A percentile compares a stretch with the other conserved stretches of the same genome.
Conservation (phyloP, 2,888 invertebrate species). For the Auanema sp. region DNA sequence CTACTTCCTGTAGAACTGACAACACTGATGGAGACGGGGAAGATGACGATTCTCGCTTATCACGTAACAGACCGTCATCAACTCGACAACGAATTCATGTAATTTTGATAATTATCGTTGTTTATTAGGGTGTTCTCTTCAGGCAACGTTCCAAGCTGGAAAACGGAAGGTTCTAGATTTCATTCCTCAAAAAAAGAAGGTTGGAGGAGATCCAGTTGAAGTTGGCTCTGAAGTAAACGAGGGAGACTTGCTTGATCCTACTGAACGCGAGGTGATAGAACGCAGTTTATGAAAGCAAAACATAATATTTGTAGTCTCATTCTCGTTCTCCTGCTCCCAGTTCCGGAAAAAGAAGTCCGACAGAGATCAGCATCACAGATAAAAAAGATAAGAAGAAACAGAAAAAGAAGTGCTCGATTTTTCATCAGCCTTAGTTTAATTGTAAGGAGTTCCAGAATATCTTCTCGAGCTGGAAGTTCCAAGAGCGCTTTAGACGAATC, state of each 20-base stretch:
- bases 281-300: not conserved
- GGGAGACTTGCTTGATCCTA: not conserved
- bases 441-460: not conserved
- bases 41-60: slow-evolving; percentile 25
- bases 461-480: not conserved
- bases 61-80: slow-evolving; percentile 25
- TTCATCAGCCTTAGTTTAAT: not conserved
- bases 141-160: slow-evolving; percentile 41
- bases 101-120: not conserved
- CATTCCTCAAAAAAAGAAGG: slow-evolving; percentile 27
- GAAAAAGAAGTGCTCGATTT: slow-evolving; percentile 20
- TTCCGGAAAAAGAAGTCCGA: slow-evolving; percentile 27
- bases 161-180: slow-evolving; percentile 38
- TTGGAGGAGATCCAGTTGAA: slow-evolving; percentile 20
- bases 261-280: not conserved
- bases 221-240: slow-evolving; percentile 20
- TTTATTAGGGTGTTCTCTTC: slow-evolving; percentile 5
- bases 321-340: slow-evolving; percentile 16
- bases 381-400: slow-evolving; percentile 35
- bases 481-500: slow-evolving; percentile 1
- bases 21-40: slow-evolving; percentile 20
- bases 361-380: slow-evolving; percentile 26
- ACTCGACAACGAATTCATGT: slow-evolving; percentile 19
- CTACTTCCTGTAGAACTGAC: slow-evolving; percentile 31
- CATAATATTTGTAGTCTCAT: not conserved